These are phyloP conservation scores for Aythya baeri DNA, from an alignment of 2,113 vertebrate species.

Conservation along the genomic window DNA sequence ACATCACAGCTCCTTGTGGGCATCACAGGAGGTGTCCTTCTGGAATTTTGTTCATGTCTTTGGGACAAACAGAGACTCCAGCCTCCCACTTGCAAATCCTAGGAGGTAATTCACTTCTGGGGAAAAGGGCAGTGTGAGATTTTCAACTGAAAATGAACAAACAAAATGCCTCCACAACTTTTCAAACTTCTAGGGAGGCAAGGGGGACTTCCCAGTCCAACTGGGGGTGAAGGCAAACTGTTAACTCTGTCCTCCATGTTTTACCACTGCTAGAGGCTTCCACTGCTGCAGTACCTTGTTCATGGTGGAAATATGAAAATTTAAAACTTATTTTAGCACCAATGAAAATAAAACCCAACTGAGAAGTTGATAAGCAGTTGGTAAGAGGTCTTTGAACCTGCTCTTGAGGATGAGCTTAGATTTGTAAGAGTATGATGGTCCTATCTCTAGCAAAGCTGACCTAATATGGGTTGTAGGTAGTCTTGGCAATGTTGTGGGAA, in stretches of 20 bases:
- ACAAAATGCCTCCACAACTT: background rate
- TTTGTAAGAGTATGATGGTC: background rate
- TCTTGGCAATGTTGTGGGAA: background rate
- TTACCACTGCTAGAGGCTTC: background rate
- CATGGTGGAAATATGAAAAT: background rate
- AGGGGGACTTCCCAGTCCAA: background rate
- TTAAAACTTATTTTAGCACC: background rate
- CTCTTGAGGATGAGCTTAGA: background rate
- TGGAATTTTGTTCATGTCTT: background rate
- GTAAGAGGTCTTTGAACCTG: background rate
- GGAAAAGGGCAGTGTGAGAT: background rate
- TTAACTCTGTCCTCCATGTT: background rate
- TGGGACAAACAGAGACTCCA: background rate
- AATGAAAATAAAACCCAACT: background rate
- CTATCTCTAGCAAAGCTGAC: background rate
- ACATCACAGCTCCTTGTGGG: fast-evolving
- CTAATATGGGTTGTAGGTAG: fast-evolving
- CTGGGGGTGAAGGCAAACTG: background rate
- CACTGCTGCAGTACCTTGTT: background rate
- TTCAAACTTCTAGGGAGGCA: background rate
- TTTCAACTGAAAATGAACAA: background rate
- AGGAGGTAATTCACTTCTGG: background rate
- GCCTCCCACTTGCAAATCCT: background rate
- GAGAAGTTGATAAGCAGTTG: background rate
- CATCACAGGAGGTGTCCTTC: background rate